A percentile compares a stretch with the other conserved stretches of the same genome.
Evolutionary conservation across 2,888 invertebrate species (phyloP).

Genomic region (Sialis fuliginosa): DNA sequence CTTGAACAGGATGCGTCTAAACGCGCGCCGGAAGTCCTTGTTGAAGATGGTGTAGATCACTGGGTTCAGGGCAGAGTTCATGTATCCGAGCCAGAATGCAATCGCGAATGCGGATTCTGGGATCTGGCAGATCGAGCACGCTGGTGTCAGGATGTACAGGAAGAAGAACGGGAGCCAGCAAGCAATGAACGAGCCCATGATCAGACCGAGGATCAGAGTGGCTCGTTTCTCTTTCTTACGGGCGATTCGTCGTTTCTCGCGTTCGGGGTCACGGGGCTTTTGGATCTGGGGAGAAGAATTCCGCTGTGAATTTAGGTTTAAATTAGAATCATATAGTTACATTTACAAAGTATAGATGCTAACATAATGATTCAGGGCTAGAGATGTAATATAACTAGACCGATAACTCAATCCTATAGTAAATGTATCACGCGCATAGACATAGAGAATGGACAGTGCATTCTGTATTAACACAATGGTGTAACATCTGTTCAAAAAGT

Average conservation of each 20-base stretch:
- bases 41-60: conserved; percentile 95
- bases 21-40: conserved; percentile 91
- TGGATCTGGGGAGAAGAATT: conserved; percentile 24
- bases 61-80: conserved; percentile 91
- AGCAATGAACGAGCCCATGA: conserved; percentile 96
- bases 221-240: conserved; percentile 93
- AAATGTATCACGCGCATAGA: too few relatives aligned
- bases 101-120: conserved; percentile 75
- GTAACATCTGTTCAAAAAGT: too few relatives aligned
- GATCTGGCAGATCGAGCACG: conserved; percentile 56
- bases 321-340: too few relatives aligned
- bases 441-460: too few relatives aligned
- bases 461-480: too few relatives aligned
- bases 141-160: conserved; percentile 72
- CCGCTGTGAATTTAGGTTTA: too few relatives aligned
- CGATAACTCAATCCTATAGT: too few relatives aligned
- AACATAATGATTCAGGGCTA: too few relatives aligned
- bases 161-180: conserved; percentile 98
- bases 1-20: conserved; percentile 89
- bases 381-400: too few relatives aligned
- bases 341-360: too few relatives aligned
- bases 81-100: conserved; percentile 94
- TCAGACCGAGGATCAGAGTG: conserved; percentile 87
- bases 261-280: conserved; percentile 77
- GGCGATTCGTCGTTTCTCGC: conserved; percentile 83